Conservation (phyloP, 2,888 invertebrate genomes). For the Mythimna albipuncta region DNA sequence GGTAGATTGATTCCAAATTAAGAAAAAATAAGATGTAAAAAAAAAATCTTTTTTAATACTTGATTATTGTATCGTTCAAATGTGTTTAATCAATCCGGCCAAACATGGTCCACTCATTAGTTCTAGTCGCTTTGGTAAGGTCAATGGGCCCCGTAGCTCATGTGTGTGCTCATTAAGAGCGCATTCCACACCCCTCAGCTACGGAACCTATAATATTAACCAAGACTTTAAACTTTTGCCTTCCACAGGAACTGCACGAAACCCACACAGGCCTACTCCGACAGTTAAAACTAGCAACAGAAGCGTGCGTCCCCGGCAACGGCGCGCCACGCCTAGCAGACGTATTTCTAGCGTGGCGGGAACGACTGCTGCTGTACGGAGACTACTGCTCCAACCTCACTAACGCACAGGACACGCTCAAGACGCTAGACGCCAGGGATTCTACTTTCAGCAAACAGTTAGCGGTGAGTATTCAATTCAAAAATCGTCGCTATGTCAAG, state of each 20-base stretch:
- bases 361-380: slow-evolving; percentile 97
- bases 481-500: slow-evolving; percentile 89
- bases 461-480: slow-evolving; percentile 92
- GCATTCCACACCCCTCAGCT: no score
- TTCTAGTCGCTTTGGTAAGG: not conserved
- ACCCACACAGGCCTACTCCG: slow-evolving; percentile 96
- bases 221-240: no score
- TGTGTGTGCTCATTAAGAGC: not conserved
- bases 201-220: not conserved
- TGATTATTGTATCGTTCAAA: no score
- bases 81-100: no score
- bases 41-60: no score
- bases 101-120: no score
- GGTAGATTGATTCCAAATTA: no score
- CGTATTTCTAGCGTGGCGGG: slow-evolving; percentile 97
- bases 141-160: not conserved
- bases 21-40: no score
- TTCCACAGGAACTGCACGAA: slow-evolving; percentile 94
- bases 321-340: slow-evolving; percentile 92
- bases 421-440: slow-evolving; percentile 93
- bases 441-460: slow-evolving; percentile 92
- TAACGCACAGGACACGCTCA: slow-evolving; percentile 96
- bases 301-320: slow-evolving; percentile 89
- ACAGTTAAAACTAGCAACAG: slow-evolving; percentile 94
- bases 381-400: slow-evolving; percentile 99